Evolutionary conservation across 2,113 vertebrate genomes (phyloP).

Genomic region (Caranx ignobilis): DNA sequence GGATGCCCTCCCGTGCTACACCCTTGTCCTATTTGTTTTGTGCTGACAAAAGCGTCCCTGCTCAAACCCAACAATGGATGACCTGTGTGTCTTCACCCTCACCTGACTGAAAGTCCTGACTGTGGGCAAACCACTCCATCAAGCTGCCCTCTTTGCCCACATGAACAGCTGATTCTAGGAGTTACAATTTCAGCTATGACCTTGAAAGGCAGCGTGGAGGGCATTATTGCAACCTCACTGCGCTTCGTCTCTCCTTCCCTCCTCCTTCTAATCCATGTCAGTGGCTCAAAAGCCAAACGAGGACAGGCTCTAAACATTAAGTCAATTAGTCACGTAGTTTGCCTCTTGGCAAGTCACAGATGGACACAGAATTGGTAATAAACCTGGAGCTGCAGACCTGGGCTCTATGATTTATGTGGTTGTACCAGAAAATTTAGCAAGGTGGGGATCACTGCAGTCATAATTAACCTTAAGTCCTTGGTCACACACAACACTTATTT

Average conservation of each 20-base stretch:
- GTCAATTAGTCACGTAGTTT: conserved; percentile 74
- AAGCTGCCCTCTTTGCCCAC: conserved; percentile 64
- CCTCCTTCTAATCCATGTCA: conserved; percentile 56
- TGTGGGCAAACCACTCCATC: conserved; percentile 68
- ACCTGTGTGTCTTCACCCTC: conserved; percentile 67
- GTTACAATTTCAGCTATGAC: conserved; percentile 66
- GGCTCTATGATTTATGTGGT: conserved; percentile 57
- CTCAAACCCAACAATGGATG: conserved; percentile 65
- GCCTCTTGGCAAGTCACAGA: conserved; percentile 68
- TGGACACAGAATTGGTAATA: conserved; percentile 64
- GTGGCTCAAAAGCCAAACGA: conserved; percentile 60
- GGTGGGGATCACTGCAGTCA: conserved; percentile 43
- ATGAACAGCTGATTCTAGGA: conserved; percentile 71
- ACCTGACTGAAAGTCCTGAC: conserved; percentile 72
- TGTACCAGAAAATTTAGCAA: conserved; percentile 33
- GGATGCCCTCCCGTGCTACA: conserved; percentile 25
- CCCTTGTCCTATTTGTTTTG: conserved; percentile 68
- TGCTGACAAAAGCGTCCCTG: conserved; percentile 67
- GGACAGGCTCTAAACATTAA: conserved; percentile 60
- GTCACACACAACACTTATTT: conserved; percentile 25
- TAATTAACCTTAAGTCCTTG: conserved; percentile 51
- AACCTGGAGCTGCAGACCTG: conserved; percentile 55
- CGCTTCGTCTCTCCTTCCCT: conserved; percentile 10
- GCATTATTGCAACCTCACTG: conserved; percentile 36
- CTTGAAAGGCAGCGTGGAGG: conserved; percentile 64